Evolutionary conservation across 2,797 vertebrate genomes (phyloP), one percentile per base, ranked within the genome.

Genomic region (Myotis vivesi): DNA sequence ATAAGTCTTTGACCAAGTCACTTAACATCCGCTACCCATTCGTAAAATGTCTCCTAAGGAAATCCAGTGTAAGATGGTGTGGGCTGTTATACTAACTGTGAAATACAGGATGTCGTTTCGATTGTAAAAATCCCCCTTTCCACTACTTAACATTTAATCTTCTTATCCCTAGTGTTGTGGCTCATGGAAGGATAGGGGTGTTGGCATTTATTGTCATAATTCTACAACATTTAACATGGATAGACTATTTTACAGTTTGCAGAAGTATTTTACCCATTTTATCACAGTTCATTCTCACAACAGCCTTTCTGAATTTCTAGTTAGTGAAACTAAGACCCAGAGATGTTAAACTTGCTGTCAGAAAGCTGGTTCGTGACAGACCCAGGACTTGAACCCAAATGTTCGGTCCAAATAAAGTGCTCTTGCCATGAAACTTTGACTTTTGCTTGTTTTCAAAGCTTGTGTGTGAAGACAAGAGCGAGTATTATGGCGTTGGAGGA

Each of bases 1-100:
- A 5, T 12, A 49, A 95, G 23, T 20, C 53, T 95, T 83, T 92
- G n/a, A 59, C 80, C 84, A 95, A 85, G 30, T 93, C 75, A 46
- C 19, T 25, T 73, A 53, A 22, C 41, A 86, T 73, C n/a, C 87
- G 46, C 64, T 76, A 80, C 85, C 2, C 3, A 66, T 57, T 95
- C 82, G n/a, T 88, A 7, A 85, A 91, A 95, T 9, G 11, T 44
- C 17, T 76, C 11, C 46, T 25, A 68, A 95, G 84, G 36, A 92
- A 93, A 87, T 59, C 30, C 36, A 77, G 0, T 76, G 17, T 72
- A 69, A 92, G 75, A 28, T 10, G 22, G 62, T 69, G 20, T 87
- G 69, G 46, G 41, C 49, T 82, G 4, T 95, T 77, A n/a, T 4
- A 4, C 10, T 25, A 25, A 41, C 16, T 16, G 1, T 85, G 77